Base-by-base conservation (phyloP, 2,797 vertebrate species). In the Mormyrus proboscirostris region DNA sequence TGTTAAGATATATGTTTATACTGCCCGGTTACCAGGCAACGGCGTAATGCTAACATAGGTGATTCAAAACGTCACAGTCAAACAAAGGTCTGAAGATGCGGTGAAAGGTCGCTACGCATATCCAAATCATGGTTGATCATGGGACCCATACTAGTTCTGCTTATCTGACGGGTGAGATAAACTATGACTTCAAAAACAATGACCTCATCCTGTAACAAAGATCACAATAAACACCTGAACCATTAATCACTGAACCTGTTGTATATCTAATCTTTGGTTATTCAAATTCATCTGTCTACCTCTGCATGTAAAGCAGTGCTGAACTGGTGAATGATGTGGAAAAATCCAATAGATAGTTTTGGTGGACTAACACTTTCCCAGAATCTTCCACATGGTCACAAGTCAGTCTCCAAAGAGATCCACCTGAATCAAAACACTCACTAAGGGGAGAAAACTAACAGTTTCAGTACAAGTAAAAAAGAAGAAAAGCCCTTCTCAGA, bases 51-150 rank as follows among this genome's bases (percentile, higher is more conserved):
- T 91, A 91, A 93, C 91, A 93, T 65, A 41, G 83, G 90, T 69
- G 44, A 91, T 92, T 93, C 92, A 91, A 92, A 33, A 91, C 92
- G 92, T 93, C 92, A 93, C 9, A 79, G 59, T 88, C 91, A 91
- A 57, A 84, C 79, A 53, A 22, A 69, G 87, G 49, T 65, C 89
- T 9, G 53, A 49, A 25, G 88, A 91, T 91, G 91, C 91, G 93
- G 93, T 90, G 90, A 90, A 91, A 91, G 2, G 33, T 41, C 53
- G 3, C 41, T 59, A 49, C 10, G 16, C 88, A 57, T 38, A 84
- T 16, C 1, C 4, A 65, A 55, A n/a, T n/a, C 88, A 62, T 49
- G 38, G 38, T 41, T 55, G 33, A 49, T 50, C 49, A 59, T 55
- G 29, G 10, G 47, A 76, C 47, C 49, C 33, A 22, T 51, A 51